Evolutionary conservation across 37 sponge, comb jelly and placozoan genomes (phyloP), one percentile per base, ranked within the genome.

Genomic region (Ianthella basta): DNA sequence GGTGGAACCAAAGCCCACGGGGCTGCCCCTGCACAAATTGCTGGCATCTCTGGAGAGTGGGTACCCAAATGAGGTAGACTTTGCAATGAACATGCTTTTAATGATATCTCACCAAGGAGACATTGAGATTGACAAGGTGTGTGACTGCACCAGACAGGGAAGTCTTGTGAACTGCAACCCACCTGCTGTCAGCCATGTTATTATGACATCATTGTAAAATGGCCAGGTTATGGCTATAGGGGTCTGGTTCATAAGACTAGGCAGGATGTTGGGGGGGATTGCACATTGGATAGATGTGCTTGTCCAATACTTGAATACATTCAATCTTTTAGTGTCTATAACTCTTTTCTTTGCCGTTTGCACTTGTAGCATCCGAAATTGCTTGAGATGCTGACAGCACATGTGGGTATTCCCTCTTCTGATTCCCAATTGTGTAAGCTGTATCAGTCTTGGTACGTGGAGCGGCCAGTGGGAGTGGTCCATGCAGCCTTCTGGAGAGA

Each of bases 31-130:
- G 73, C 40, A 88, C 35, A 82, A 81, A 40, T 23, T 94, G 37
- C 19, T 78, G 55, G 50, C 87, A 32, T 88, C 94, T 10, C 84
- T 96, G 36, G 35, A 82, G 63, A 84, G 86, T 20, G 96, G 96
- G 1, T 86, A 85, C 21, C 96, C 94, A 3, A 96, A 96, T 73
- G 96, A 96, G 54, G 91, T 93, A 56, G 96, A 96, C 63, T 86
- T 96, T 86, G 85, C 82, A 10, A 74, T 96, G 72, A 93, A 96
- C 66, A 61, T 80, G 0, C 86, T 92, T 32, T 57, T 82, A 4
- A 81, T 93, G 30, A 63, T 96, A 39, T 90, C 96, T 23, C 30
- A 54, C 18, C 83, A 89, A 12, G 82, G 60, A n/a, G 35, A 36
- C 33, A 74, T 85, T 57, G 35, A 53, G 1, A 75, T 85, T 32